Evolutionary conservation across 2,113 vertebrate species (phyloP).

Genomic region (Sylvietta virens): DNA sequence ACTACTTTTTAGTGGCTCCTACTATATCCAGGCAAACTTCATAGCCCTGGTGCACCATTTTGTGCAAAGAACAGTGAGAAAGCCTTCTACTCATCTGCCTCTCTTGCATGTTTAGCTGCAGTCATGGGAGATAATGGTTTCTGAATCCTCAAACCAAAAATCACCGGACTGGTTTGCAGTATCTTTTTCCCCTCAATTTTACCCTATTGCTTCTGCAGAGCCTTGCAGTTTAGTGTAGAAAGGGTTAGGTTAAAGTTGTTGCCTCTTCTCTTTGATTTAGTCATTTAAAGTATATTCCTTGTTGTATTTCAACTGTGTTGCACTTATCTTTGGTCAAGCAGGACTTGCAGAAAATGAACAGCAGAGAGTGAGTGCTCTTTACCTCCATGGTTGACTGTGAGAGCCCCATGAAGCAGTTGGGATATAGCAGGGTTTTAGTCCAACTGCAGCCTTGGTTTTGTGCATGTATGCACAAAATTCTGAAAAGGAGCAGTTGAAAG

Average conservation of each 20-base stretch:
- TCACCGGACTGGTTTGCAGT: background rate
- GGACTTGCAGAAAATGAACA: background rate
- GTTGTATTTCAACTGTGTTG: background rate
- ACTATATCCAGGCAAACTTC: background rate
- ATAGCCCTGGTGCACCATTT: background rate
- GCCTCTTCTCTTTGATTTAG: background rate
- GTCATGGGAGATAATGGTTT: background rate
- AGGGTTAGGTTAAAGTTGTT: background rate
- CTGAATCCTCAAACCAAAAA: background rate
- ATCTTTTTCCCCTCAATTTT: background rate
- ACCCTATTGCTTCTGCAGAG: background rate
- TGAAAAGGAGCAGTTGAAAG: background rate
- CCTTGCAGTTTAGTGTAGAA: background rate
- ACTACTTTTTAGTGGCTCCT: background rate
- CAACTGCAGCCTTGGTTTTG: background rate
- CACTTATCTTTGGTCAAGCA: background rate
- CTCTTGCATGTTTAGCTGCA: background rate
- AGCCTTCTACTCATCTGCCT: background rate
- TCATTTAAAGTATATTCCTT: background rate
- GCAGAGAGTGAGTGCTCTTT: background rate
- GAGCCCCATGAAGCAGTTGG: background rate
- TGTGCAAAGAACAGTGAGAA: background rate
- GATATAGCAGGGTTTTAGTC: background rate
- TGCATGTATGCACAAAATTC: fast-evolving
- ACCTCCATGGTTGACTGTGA: background rate